Conservation (phyloP, 1,140 invertebrate species). For the Adelges cooleyi region DNA sequence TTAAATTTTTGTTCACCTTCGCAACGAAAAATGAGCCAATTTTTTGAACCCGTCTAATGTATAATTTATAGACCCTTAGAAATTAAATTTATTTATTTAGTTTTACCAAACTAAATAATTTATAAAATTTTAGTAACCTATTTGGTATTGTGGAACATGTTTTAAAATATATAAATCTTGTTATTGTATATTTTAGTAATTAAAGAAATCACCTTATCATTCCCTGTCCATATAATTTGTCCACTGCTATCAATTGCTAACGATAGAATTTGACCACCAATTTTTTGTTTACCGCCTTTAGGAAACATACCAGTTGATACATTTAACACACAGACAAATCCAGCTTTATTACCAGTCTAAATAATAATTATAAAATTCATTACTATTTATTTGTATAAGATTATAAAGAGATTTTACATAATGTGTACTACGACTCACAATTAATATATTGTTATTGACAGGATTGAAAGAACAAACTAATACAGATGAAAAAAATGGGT, state of each 20-base stretch:
- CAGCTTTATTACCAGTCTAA: conserved; percentile 63
- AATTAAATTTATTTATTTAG: no score
- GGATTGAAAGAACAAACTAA: conserved; percentile 72
- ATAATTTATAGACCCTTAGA: no score
- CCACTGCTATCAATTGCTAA: conserved; percentile 68
- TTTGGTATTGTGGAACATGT: no score
- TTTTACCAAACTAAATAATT: no score
- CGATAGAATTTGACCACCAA: conserved; percentile 60
- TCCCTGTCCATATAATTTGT: conserved; percentile 69
- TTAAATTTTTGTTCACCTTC: no score
- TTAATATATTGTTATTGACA: conserved; percentile 76
- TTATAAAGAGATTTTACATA: background rate
- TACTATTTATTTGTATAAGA: background rate
- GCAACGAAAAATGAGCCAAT: no score
- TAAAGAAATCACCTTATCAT: conserved; percentile 58
- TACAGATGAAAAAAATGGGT: conserved; percentile 51
- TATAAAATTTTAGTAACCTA: no score
- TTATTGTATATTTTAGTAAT: no score
- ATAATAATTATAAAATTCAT: background rate
- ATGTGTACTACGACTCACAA: conserved; percentile 47
- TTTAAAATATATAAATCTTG: no score
- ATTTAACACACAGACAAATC: conserved; percentile 67
- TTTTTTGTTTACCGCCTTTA: conserved; percentile 57
- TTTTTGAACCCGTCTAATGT: no score
- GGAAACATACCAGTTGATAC: conserved; percentile 75